A percentile compares a stretch with the other conserved stretches of the same genome.
Evolutionary conservation across 2,797 vertebrate genomes (phyloP).

Genomic region (Rhinichthys osculus): DNA sequence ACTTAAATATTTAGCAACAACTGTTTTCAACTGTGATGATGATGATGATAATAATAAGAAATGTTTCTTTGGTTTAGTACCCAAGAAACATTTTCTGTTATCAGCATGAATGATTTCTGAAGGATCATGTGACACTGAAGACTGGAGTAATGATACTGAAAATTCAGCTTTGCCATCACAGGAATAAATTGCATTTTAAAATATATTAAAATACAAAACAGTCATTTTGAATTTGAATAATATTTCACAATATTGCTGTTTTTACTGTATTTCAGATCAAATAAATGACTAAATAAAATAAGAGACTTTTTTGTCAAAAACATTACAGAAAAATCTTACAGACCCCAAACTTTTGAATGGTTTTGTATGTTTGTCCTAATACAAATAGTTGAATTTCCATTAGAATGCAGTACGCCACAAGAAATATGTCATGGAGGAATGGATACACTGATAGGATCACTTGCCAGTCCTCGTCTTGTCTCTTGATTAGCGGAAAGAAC

Average conservation of each 20-base stretch:
- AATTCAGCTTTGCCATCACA: not conserved
- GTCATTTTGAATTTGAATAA: too few relatives aligned
- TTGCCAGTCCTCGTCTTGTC: not conserved
- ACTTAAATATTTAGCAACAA: too few relatives aligned
- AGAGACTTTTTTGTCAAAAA: too few relatives aligned
- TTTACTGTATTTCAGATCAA: not conserved
- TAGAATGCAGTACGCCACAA: constrained; percentile 5
- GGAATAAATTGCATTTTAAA: too few relatives aligned
- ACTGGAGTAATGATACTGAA: too few relatives aligned
- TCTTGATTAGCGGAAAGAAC: constrained; percentile 30
- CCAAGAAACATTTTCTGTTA: too few relatives aligned
- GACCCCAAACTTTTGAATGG: not conserved
- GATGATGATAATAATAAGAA: not conserved
- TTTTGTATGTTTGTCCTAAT: not conserved
- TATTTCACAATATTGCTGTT: too few relatives aligned
- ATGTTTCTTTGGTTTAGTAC: too few relatives aligned
- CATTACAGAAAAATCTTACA: not conserved
- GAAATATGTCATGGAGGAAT: constrained; percentile 38
- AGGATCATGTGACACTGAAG: not conserved
- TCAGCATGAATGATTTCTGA: too few relatives aligned
- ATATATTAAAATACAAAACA: too few relatives aligned
- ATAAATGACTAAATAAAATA: not conserved
- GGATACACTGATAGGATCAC: not conserved
- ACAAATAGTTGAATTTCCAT: not conserved
- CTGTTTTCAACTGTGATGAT: too few relatives aligned